Percentiles rank a stretch among this genome's conserved stretches.
These are phyloP conservation scores for Drosophila picticornis DNA, from an alignment of 2,888 invertebrate genomes.

Conservation along the genomic window DNA sequence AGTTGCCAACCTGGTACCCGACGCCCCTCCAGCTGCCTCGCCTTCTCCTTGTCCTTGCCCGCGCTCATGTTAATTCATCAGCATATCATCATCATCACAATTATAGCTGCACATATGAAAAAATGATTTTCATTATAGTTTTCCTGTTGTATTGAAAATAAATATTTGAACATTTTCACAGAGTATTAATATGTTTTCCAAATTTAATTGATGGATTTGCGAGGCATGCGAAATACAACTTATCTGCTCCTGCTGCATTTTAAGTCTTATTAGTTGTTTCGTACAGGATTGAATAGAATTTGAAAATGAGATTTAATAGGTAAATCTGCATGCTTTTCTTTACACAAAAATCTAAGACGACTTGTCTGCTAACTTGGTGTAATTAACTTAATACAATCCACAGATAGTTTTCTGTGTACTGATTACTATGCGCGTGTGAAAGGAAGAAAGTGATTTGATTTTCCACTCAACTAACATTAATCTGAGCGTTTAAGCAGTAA, in stretches of 20 bases:
- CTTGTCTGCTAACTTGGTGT: not conserved
- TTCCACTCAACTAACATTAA: constrained; percentile 2
- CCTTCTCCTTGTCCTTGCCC: not conserved
- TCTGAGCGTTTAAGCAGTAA: not conserved
- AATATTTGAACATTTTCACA: no score
- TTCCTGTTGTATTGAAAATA: no score
- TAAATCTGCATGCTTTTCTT: not conserved
- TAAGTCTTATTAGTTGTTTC: not conserved
- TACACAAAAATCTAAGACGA: not conserved
- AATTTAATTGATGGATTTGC: not conserved
- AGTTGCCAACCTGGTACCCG: constrained; percentile 12
- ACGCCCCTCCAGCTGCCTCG: not conserved
- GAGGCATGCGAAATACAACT: not conserved
- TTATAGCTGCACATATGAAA: not conserved
- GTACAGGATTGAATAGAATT: not conserved
- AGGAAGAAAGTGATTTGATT: not conserved
- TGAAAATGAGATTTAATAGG: not conserved
- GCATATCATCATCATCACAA: constrained; percentile 21
- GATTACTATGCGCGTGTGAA: not conserved
- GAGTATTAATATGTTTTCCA: not conserved
- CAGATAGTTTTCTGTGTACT: not conserved
- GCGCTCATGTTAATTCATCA: constrained; percentile 1
- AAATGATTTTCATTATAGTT: not conserved
- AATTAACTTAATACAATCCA: not conserved
- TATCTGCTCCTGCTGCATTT: not conserved